These are phyloP conservation scores for Oligia latruncula DNA, from an alignment of 2,888 invertebrate species.

Conservation along the genomic window DNA sequence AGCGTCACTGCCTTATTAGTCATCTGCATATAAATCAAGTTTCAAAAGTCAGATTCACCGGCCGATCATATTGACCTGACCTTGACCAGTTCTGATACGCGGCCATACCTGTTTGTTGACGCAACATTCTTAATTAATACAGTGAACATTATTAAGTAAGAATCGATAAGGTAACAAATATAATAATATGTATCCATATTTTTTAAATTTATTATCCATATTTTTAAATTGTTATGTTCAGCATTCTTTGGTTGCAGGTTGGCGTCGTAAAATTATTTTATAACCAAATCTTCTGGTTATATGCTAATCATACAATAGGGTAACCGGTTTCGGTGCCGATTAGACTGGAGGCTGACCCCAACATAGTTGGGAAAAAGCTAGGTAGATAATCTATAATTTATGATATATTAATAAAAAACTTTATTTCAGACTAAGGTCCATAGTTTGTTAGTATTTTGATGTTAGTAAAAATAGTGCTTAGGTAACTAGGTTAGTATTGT, in stretches of 20 bases:
- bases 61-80: conserved; percentile 26
- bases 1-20: conserved; percentile 1
- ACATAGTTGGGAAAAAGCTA: not conserved
- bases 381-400: not conserved
- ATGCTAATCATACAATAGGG: not conserved
- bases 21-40: conserved; percentile 4
- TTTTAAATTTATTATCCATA: too few species aligned
- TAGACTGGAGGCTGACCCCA: not conserved
- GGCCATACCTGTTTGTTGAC: conserved; percentile 33
- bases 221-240: not conserved
- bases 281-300: not conserved
- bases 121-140: conserved; percentile 11
- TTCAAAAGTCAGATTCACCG: conserved; percentile 9
- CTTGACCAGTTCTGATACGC: conserved; percentile 45
- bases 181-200: not conserved
- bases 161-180: not conserved
- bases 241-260: not conserved
- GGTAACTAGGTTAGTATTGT: too few species aligned
- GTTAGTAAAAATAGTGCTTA: too few species aligned
- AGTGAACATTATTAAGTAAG: conserved; percentile 13
- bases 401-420: not conserved
- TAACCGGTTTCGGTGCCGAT: not conserved
- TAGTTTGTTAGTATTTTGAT: too few species aligned
- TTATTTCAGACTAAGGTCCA: too few species aligned
- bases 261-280: not conserved